These are phyloP conservation scores for Hormiphora californensis DNA, from an alignment of 37 sponge, comb jelly and placozoan species.

Conservation along the genomic window DNA sequence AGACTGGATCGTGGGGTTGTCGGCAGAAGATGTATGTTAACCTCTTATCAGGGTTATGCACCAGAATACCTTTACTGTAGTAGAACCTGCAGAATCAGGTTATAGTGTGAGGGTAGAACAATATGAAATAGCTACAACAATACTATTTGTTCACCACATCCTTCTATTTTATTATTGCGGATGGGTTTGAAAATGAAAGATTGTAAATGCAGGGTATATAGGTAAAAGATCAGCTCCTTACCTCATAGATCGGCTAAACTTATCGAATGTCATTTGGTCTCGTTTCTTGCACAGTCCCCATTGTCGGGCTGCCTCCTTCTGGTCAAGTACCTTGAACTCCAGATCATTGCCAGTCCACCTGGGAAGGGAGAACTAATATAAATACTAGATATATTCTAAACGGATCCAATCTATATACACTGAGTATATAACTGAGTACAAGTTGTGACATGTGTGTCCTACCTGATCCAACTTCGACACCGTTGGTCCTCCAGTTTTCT, in stretches of 20 bases:
- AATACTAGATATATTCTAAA: too few relatives aligned
- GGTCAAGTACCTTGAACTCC: constrained; percentile 46
- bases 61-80: constrained; percentile 47
- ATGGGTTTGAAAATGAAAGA: not conserved
- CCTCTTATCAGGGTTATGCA: constrained; percentile 41
- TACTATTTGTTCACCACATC: too few relatives aligned
- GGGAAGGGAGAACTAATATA: too few relatives aligned
- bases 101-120: not conserved
- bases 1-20: constrained; percentile 48
- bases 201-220: not conserved
- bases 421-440: too few relatives aligned
- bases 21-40: constrained; percentile 50
- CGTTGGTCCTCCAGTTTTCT: constrained; percentile 17
- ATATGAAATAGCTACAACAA: not conserved
- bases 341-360: constrained; percentile 54
- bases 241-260: constrained; percentile 45
- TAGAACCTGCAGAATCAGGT: constrained; percentile 5
- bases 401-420: too few relatives aligned
- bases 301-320: constrained; percentile 38
- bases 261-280: constrained; percentile 41
- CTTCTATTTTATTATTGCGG: not conserved
- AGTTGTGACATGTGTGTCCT: too few relatives aligned
- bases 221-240: not conserved
- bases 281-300: constrained; percentile 47
- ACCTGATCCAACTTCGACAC: constrained; percentile 21